Conservation (phyloP, 2,797 vertebrate genomes). For the Chloroceryle inda region DNA sequence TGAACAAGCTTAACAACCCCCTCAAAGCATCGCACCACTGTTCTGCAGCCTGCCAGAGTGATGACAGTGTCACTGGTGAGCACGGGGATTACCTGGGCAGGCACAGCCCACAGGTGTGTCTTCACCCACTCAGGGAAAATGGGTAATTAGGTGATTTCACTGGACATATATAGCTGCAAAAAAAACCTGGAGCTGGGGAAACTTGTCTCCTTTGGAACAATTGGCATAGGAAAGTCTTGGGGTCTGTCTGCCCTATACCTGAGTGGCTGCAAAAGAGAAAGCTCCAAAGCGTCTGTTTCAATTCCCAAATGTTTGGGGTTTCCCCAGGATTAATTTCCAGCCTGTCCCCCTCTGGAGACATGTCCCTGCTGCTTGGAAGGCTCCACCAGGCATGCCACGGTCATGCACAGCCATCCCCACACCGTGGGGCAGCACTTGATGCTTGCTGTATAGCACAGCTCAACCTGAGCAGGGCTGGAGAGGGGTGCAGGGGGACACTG, state of each 20-base stretch:
- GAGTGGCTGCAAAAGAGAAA: background rate
- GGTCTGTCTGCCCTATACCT: background rate
- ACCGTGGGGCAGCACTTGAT: fast-evolving
- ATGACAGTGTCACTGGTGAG: fast-evolving
- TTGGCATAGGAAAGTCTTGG: background rate
- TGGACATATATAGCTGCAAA: background rate
- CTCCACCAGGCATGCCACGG: fast-evolving
- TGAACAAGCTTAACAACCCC: fast-evolving
- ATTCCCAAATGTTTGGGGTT: fast-evolving
- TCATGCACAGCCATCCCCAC: fast-evolving
- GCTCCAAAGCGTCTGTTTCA: background rate
- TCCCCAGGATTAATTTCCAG: background rate
- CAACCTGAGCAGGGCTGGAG: fast-evolving
- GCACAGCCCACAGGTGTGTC: background rate
- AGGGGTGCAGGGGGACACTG: background rate
- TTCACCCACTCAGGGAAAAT: background rate
- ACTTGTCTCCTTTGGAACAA: background rate
- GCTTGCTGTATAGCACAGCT: fast-evolving
- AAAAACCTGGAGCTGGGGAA: background rate
- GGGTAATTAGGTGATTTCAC: background rate
- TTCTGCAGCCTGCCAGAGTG: background rate
- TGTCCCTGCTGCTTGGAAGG: background rate
- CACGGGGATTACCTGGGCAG: background rate
- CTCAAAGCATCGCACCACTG: fast-evolving
- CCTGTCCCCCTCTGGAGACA: background rate